Conservation (phyloP, 2,888 invertebrate genomes). For the Andrena bicolor region DNA sequence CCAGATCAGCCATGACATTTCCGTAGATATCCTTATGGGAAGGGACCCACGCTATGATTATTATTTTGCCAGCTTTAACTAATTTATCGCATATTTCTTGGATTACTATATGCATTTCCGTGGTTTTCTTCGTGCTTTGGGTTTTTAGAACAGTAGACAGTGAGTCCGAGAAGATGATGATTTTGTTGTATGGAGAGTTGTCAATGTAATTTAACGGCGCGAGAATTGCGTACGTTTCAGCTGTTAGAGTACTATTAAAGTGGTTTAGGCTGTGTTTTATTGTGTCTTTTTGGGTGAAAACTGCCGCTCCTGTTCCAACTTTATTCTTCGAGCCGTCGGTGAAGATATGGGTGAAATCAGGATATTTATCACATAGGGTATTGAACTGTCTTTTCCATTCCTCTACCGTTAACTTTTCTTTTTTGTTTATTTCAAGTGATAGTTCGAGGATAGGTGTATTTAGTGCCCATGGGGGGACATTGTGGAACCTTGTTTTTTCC, state of each 20-base stretch:
- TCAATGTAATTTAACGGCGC: not conserved
- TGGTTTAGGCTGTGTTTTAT: not conserved
- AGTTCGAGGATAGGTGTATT: not conserved
- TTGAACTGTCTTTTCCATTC: not conserved
- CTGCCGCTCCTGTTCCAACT: not conserved
- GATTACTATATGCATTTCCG: not conserved
- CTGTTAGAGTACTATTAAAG: not conserved
- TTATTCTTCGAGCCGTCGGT: not conserved
- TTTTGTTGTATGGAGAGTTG: not conserved
- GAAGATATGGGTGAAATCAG: not conserved
- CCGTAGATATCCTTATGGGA: not conserved
- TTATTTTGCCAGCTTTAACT: not conserved
- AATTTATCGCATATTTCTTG: conserved; percentile 7
- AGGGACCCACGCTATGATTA: not conserved
- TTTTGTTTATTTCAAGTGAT: not conserved
- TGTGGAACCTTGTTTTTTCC: not conserved
- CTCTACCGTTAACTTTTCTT: not conserved
- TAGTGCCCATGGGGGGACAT: not conserved
- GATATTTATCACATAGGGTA: not conserved
- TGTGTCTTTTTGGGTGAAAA: not conserved
- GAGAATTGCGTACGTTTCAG: not conserved
- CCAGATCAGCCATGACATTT: not conserved
- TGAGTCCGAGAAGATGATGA: not conserved
- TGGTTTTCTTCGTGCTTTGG: not conserved
- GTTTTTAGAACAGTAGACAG: not conserved